These are phyloP conservation scores for Malurus elegans DNA, from an alignment of 2,113 vertebrate species.

Conservation along the genomic window DNA sequence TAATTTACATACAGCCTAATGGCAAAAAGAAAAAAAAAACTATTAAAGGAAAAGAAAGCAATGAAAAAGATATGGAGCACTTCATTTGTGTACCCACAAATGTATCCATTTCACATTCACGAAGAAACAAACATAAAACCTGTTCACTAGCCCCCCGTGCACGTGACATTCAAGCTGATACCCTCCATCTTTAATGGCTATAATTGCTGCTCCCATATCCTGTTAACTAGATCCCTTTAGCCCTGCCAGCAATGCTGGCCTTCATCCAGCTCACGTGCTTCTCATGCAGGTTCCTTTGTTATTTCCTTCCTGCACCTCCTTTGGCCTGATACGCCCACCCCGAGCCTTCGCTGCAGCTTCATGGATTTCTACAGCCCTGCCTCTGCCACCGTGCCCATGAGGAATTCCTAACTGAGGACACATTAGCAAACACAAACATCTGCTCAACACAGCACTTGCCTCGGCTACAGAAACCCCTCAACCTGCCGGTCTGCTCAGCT, in stretches of 20 bases:
- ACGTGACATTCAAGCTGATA: neutral
- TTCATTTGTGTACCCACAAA: neutral
- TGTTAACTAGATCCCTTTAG: neutral
- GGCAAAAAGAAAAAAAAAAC: neutral
- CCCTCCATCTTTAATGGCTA: neutral
- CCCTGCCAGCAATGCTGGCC: neutral
- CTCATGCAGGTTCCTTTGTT: slow-evolving; percentile 5
- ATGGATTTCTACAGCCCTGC: neutral
- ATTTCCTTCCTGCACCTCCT: neutral
- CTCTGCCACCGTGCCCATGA: neutral
- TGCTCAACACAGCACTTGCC: neutral
- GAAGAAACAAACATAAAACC: neutral
- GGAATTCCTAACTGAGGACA: neutral
- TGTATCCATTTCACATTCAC: neutral
- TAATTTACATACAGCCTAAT: neutral
- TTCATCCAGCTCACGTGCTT: neutral
- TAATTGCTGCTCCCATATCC: neutral
- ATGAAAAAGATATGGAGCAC: neutral
- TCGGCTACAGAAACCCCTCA: neutral
- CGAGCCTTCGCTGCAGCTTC: neutral
- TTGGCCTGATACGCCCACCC: neutral
- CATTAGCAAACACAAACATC: neutral
- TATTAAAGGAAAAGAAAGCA: neutral
- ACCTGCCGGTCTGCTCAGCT: neutral
- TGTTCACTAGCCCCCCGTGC: neutral